Conservation (phyloP, 1,140 invertebrate species). For the Dryas iulia region DNA sequence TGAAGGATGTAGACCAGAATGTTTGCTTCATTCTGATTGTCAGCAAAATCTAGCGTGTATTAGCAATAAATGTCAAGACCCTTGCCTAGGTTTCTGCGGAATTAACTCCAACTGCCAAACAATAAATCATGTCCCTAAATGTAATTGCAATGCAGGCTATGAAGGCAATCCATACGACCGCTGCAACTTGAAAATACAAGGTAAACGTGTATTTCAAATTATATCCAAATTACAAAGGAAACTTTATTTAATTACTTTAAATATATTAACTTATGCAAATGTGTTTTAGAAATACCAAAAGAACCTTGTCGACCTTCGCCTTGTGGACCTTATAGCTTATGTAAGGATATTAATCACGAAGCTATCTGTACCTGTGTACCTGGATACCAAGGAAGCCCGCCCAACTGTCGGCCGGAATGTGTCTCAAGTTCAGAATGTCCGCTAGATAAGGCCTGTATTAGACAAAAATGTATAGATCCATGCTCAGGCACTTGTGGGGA, state of each 20-base stretch:
- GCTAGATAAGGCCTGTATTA: slow-evolving; percentile 83
- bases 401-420: slow-evolving; percentile 87
- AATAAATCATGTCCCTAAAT: slow-evolving; percentile 87
- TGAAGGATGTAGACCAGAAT: slow-evolving; percentile 87
- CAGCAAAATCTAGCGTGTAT: slow-evolving; percentile 84
- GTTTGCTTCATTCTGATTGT: slow-evolving; percentile 87
- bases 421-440: slow-evolving; percentile 86
- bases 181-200: slow-evolving; percentile 79
- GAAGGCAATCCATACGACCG: slow-evolving; percentile 85
- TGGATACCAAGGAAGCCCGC: slow-evolving; percentile 86
- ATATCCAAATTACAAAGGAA: not conserved
- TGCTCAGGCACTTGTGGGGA: slow-evolving; percentile 87
- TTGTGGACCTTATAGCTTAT: slow-evolving; percentile 86
- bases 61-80: slow-evolving; percentile 88
- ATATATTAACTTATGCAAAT: too few relatives aligned
- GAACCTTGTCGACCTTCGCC: slow-evolving; percentile 82
- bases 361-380: slow-evolving; percentile 85
- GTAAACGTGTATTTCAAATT: slow-evolving; percentile 57
- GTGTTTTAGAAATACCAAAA: slow-evolving; percentile 62
- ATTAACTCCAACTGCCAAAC: slow-evolving; percentile 86
- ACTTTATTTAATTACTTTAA: too few relatives aligned
- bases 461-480: slow-evolving; percentile 85
- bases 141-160: slow-evolving; percentile 83
- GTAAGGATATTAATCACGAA: slow-evolving; percentile 82
- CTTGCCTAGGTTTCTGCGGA: slow-evolving; percentile 88